Percentiles rank a stretch among this genome's conserved stretches.
Conservation (phyloP, 64 coral and sea anemone genomes). For the Pachyseris speciosa region DNA sequence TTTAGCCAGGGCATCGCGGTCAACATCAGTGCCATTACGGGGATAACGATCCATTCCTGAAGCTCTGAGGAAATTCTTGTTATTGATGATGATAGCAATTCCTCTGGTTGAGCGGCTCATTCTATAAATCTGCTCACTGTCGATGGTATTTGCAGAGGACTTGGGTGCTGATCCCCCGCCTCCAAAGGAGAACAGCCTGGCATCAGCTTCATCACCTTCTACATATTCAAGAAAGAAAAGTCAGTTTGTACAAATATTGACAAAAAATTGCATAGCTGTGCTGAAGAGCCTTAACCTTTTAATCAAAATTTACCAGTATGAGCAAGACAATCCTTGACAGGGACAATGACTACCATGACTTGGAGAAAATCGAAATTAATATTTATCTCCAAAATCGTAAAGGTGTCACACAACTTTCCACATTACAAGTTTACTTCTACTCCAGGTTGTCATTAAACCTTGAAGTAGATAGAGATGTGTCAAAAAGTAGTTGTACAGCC, state of each 20-base stretch:
- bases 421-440: too few species aligned
- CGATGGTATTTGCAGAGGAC: slow-evolving; percentile 13
- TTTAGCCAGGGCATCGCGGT: slow-evolving; percentile 79
- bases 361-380: too few species aligned
- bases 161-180: not conserved
- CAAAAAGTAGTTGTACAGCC: too few species aligned
- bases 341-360: too few species aligned
- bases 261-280: not conserved
- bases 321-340: too few species aligned
- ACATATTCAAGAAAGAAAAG: not conserved
- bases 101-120: slow-evolving; percentile 82
- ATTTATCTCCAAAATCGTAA: too few species aligned
- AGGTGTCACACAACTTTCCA: too few species aligned
- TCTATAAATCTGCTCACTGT: slow-evolving; percentile 62
- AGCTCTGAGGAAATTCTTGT: slow-evolving; percentile 76
- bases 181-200: not conserved
- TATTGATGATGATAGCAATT: slow-evolving; percentile 94
- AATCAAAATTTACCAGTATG: not conserved
- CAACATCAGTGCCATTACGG: slow-evolving; percentile 97
- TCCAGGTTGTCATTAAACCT: too few species aligned
- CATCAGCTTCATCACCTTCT: slow-evolving; percentile 7
- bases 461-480: too few species aligned
- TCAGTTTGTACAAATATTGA: not conserved
- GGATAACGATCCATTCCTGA: slow-evolving; percentile 93
- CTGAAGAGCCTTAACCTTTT: too few species aligned